phyloP scores from a whole-genome alignment of 2,113 vertebrate species.

The Papio anubis region DNA sequence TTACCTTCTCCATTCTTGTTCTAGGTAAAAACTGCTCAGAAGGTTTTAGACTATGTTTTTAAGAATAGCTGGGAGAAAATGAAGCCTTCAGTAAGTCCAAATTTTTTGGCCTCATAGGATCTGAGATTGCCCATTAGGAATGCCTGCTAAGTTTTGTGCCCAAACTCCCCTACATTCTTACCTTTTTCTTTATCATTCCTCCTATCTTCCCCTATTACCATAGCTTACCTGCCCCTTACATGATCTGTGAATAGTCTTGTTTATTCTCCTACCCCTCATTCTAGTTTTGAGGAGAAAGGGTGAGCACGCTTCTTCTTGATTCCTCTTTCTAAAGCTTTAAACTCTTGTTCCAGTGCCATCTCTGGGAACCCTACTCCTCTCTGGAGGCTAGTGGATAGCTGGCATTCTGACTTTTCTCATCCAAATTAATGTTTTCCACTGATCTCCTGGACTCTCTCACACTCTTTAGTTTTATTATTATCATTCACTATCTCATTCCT shows the following conservation, averaged over 20 bases:
- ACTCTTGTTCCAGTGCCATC: not conserved
- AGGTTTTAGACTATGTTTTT: not conserved
- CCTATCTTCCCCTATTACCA: not conserved
- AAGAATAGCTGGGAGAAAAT: not conserved
- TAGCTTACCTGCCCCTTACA: not conserved
- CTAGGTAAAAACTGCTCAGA: not conserved
- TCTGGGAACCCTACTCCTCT: not conserved
- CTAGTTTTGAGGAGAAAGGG: not conserved
- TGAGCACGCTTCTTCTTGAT: not conserved
- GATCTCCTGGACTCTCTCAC: not conserved
- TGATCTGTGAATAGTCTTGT: not conserved
- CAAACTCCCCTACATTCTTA: not conserved
- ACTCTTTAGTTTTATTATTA: not conserved
- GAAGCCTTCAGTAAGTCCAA: not conserved
- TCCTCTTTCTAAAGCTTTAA: not conserved
- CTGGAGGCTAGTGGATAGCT: not conserved
- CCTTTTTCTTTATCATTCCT: not conserved
- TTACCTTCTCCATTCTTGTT: not conserved
- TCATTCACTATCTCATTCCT: not conserved
- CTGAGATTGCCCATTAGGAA: not conserved
- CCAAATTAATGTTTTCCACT: not conserved
- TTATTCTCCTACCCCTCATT: not conserved
- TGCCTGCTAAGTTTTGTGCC: not conserved
- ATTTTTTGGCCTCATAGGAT: not conserved
- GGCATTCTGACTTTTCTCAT: not conserved